Evolutionary conservation across 2,797 vertebrate species (phyloP).

Genomic region (Lutjanus campechanus): DNA sequence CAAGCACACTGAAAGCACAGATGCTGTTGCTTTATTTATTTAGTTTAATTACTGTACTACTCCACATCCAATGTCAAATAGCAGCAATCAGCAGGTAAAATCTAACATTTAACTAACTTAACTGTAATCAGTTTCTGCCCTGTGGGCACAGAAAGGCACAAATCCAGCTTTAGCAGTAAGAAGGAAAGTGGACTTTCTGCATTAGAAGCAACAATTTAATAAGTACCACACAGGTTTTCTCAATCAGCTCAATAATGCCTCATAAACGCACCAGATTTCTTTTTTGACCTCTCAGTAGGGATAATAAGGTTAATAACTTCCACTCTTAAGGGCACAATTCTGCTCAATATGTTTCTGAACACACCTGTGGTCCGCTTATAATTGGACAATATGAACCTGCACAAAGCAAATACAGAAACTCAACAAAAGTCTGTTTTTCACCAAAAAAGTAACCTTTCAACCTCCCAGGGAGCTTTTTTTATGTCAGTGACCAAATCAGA

Average conservation of each 20-base stretch:
- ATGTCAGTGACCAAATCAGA: background rate
- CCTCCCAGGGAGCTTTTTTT: background rate
- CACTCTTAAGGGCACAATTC: background rate
- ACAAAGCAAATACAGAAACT: too few relatives aligned
- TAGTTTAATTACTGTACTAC: too few relatives aligned
- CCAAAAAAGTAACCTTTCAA: background rate
- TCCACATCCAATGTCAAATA: too few relatives aligned
- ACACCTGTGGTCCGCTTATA: too few relatives aligned
- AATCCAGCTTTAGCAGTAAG: constrained; percentile 2
- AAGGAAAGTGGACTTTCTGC: background rate
- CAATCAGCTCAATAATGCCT: background rate
- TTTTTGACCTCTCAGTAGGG: background rate
- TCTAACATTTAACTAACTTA: too few relatives aligned
- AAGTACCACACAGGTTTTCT: background rate
- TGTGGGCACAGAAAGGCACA: background rate
- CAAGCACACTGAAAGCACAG: too few relatives aligned
- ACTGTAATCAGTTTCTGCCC: background rate
- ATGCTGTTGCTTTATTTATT: too few relatives aligned
- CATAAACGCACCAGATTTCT: too few relatives aligned
- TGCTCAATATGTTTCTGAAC: background rate
- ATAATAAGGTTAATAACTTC: background rate
- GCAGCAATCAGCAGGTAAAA: too few relatives aligned
- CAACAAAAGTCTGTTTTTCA: too few relatives aligned
- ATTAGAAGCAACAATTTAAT: background rate
- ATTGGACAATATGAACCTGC: too few relatives aligned